Evolutionary conservation across 2,797 vertebrate species (phyloP).

Genomic region (Merluccius polli): DNA sequence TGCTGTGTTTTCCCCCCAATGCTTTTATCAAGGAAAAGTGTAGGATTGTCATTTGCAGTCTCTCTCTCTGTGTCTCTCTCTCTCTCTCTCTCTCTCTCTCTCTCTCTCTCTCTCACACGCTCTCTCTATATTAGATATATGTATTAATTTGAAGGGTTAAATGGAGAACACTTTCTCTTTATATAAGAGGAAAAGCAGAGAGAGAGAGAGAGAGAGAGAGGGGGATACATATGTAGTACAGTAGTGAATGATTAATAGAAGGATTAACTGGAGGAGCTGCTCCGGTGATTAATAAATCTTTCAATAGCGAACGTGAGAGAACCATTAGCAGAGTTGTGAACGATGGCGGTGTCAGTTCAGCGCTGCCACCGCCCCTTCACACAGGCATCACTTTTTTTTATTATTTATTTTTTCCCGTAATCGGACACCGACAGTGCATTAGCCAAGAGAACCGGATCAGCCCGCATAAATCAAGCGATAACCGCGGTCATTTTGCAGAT

Average conservation of each 20-base stretch:
- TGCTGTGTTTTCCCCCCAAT: neutral
- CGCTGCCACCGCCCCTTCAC: neutral
- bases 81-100: too few species aligned
- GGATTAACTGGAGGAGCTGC: slow-evolving; percentile 9
- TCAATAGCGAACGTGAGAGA: slow-evolving; percentile 14
- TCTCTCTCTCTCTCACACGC: too few species aligned
- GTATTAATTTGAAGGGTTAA: too few species aligned
- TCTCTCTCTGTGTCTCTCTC: too few species aligned
- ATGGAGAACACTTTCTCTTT: neutral
- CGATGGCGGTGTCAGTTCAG: slow-evolving; percentile 28
- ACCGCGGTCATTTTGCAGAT: neutral
- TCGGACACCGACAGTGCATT: neutral
- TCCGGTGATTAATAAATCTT: slow-evolving; percentile 35
- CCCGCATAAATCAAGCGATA: neutral
- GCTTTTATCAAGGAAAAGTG: neutral
- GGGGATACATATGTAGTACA: neutral
- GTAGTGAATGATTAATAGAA: neutral
- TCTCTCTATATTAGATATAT: neutral
- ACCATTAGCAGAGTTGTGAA: slow-evolving; percentile 32
- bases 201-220: neutral
- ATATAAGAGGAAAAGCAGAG: neutral
- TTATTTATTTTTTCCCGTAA: slow-evolving; percentile 5
- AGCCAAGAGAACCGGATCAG: neutral
- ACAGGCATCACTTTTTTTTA: neutral
- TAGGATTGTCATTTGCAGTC: neutral